Base-by-base conservation (phyloP, 2,888 invertebrate species). In the Diarsia rubi region DNA sequence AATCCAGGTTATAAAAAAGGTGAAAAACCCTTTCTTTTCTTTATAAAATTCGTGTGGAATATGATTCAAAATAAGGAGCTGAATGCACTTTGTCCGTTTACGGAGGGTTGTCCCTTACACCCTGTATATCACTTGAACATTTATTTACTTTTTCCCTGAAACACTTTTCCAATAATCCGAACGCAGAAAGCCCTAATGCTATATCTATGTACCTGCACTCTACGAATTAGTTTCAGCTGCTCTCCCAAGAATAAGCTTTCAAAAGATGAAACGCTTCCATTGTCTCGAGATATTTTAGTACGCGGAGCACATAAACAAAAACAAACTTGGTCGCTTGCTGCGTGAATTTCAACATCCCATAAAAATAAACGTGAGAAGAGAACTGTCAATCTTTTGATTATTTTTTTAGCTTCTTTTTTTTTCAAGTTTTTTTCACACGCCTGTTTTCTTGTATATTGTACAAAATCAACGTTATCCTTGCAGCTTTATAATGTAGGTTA, bases 161-260 rank as follows among this genome's bases (percentile, higher is more conserved):
- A 75, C 45, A n/a, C 4, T 37, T 70, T 54, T 54, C 16, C 12
- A 79, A 54, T 62, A 47, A 71, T 47, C 27, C 21, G 1, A 44
- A 31, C 64, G 45, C 14, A 47, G 14, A 19, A 81, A 68, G 11
- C 49, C 47, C 16, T 78, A 66, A 63, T 27, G 24, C 59, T 52
- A 31, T 54, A 70, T 37, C 52, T 59, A 37, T 67, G 60, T 54
- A 54, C 79, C 42, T 75, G 70, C 79, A 84, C 69, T 78, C 64
- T 76, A 69, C 73, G 76, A 70, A 81, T 72, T 71, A 75, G 64
- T 80, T 80, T 66, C 69, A 74, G 83, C 45, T 57, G 57, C 64
- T 78, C 66, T 64, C 62, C 70, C 44, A 78, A 74, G 65, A 73
- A 79, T 70, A 83, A 69, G 78, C 75, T 81, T 65, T 78, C 72